phyloP scores from a whole-genome alignment of 2,113 vertebrate genomes.

The Nothocercus julius region DNA sequence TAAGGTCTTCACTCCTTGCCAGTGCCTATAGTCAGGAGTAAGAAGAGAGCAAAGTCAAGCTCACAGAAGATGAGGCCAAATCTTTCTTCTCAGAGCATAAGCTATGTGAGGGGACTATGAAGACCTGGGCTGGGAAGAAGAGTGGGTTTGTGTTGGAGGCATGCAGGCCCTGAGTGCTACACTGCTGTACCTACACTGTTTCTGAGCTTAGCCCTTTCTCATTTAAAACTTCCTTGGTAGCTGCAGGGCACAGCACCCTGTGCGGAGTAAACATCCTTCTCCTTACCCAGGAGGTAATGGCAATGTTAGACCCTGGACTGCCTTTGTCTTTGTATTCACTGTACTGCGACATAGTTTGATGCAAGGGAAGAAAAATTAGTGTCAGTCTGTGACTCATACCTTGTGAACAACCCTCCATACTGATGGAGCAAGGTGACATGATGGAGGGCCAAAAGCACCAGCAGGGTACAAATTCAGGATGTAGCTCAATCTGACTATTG shows the following conservation, averaged over 20 bases:
- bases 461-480: not conserved
- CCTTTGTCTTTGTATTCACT: not conserved
- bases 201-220: not conserved
- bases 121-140: not conserved
- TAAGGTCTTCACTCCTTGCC: not conserved
- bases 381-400: not conserved
- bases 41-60: not conserved
- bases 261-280: not conserved
- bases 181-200: not conserved
- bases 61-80: not conserved
- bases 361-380: not conserved
- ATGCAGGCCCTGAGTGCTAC: not conserved
- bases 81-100: not conserved
- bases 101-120: too few relatives aligned
- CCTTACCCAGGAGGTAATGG: not conserved
- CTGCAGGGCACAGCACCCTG: accelerated
- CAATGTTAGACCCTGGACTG: not conserved
- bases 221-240: not conserved
- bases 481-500: not conserved
- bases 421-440: not conserved
- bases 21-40: not conserved
- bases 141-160: accelerated
- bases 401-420: not conserved
- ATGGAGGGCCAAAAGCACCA: not conserved
- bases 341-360: not conserved